A percentile compares a stretch with the other conserved stretches of the same genome.
Evolutionary conservation across 1,140 invertebrate genomes (phyloP).

Genomic region (Mylabris phalerata): DNA sequence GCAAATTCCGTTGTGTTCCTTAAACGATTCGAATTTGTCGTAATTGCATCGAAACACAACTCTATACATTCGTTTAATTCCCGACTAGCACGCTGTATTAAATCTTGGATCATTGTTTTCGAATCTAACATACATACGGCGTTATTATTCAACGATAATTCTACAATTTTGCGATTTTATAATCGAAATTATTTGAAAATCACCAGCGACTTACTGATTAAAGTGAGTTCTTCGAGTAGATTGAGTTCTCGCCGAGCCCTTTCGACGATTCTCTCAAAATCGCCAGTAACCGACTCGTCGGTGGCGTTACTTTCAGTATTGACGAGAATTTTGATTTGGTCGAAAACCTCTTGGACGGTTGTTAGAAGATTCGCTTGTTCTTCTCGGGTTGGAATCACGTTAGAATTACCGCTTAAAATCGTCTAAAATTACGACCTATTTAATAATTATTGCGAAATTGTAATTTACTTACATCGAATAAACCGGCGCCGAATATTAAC

Average conservation of each 20-base stretch:
- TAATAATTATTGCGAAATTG: background rate
- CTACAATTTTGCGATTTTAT: constrained; percentile 3
- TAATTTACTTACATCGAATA: constrained; percentile 5
- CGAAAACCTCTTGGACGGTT: constrained; percentile 30
- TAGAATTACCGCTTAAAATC: background rate
- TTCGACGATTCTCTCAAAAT: constrained; percentile 22
- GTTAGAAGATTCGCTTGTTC: constrained; percentile 31
- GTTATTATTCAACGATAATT: constrained; percentile 14
- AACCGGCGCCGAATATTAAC: background rate
- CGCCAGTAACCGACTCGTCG: constrained; percentile 20
- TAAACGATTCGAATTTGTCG: constrained; percentile 12
- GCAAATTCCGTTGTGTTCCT: constrained; percentile 15
- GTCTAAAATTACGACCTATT: background rate
- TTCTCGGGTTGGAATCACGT: constrained; percentile 24
- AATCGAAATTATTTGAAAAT: background rate
- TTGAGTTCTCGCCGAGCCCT: constrained; percentile 15
- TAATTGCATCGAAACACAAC: constrained; percentile 1
- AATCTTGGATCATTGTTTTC: constrained; percentile 18
- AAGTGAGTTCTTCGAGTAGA: constrained; percentile 21
- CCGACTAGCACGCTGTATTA: constrained; percentile 9
- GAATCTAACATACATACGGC: constrained; percentile 7
- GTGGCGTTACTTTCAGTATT: constrained; percentile 21
- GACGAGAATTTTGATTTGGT: constrained; percentile 21
- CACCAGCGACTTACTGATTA: constrained; percentile 24
- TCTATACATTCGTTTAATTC: constrained; percentile 17